phyloP scores from a whole-genome alignment of 2,113 vertebrate species.

The Neolamprologus kungweensis region DNA sequence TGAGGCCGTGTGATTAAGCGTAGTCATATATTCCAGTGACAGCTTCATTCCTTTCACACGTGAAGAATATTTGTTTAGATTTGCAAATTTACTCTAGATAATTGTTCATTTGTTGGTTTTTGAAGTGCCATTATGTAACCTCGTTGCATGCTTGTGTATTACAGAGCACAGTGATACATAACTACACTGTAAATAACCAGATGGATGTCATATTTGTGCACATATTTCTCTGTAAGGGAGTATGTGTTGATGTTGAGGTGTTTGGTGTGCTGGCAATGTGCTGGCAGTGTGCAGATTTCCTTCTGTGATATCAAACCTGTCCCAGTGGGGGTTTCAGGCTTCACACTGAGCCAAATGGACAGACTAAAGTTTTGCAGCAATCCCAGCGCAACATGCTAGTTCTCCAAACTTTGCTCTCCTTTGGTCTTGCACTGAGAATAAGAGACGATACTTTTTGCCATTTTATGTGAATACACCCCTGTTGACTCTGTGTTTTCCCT shows the following conservation, averaged over 20 bases:
- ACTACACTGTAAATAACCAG: background rate
- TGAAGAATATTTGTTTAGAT: background rate
- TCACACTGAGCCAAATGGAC: constrained; percentile 2
- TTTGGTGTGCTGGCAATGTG: background rate
- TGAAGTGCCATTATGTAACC: background rate
- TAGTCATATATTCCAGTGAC: background rate
- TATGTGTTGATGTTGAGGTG: background rate
- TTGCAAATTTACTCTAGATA: background rate
- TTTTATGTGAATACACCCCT: constrained; percentile 8
- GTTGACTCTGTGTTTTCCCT: background rate
- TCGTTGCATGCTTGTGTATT: background rate
- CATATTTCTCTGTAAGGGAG: background rate
- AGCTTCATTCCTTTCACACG: background rate
- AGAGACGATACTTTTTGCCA: constrained; percentile 12
- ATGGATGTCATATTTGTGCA: background rate
- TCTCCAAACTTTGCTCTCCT: background rate
- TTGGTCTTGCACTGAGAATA: constrained; percentile 6
- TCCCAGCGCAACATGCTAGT: background rate
- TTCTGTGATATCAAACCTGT: constrained; percentile 10
- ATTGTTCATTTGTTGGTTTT: background rate
- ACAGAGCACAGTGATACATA: background rate
- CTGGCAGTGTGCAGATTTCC: background rate
- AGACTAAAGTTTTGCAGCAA: background rate
- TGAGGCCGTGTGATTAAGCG: background rate
- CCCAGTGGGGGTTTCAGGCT: constrained; percentile 5